Evolutionary conservation across 2,797 vertebrate genomes (phyloP), one percentile per base, ranked within the genome.

Genomic region (Margarornis squamiger): DNA sequence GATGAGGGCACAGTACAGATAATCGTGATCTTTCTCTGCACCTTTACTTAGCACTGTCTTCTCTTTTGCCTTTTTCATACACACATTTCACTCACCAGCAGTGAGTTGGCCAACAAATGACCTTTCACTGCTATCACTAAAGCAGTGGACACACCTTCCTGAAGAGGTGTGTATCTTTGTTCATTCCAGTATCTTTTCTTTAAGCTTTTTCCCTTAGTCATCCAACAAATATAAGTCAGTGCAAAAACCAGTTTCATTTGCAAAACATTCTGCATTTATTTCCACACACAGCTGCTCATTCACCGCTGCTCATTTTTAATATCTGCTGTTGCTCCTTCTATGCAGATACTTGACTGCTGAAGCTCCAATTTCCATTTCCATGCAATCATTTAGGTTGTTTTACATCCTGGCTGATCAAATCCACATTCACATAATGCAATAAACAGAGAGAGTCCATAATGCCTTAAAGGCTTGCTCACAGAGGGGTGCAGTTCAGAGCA

Each of bases 281-380:
- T 68, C 30, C 34, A 84, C 11, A 61, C 11, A 27, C 3, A 58
- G 9, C 5, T 15, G 1, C 45, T 90, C 11, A 24, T 74, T 72
- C 41, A n/a, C 16, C 19, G 48, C n/a, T 34, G 4, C 2, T 4
- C 0, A 13, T 34, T 62, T 49, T 36, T 54, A 41, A 38, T 7
- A 71, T 52, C 13, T 21, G 9, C 6, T 13, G 3, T 20, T 38
- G 17, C 24, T 81, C 14, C 32, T 89, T 38, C 36, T 29, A 8
- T 3, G 8, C 9, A 79, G 23, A 43, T 2, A 34, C 2, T 13
- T 10, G 9, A 59, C 2, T 23, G 7, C 7, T 26, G 2, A 78
- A 81, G 17, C 41, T 82, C 39, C 49, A 65, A 38, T 12, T 90
- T 7, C 15, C 7, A 29, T 27, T 65, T 54, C 57, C 34, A 71